phyloP scores from a whole-genome alignment of 2,888 invertebrate genomes.

The Baccha elongata region DNA sequence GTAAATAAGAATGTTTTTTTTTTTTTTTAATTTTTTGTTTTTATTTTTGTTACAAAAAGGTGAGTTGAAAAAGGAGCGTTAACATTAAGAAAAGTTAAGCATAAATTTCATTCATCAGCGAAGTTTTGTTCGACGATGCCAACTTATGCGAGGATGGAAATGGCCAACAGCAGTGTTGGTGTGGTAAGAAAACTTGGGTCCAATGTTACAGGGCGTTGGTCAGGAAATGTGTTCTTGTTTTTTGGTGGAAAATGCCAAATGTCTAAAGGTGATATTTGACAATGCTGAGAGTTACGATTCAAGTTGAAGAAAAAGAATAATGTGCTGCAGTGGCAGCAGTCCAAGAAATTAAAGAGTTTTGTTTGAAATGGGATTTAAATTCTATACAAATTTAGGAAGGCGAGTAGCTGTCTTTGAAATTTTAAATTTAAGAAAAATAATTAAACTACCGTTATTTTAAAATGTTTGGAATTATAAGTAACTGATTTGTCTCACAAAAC shows the following conservation, averaged over 20 bases:
- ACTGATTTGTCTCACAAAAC: no score
- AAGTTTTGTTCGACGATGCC: conserved; percentile 7
- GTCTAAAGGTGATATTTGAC: conserved; percentile 54
- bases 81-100: conserved; percentile 51
- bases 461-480: no score
- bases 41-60: not conserved
- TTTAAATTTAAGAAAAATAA: no score
- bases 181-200: conserved; percentile 48
- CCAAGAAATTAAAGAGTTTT: not conserved
- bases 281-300: conserved; percentile 35
- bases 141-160: not conserved
- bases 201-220: conserved; percentile 66
- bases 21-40: conserved; percentile 2
- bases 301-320: conserved; percentile 33
- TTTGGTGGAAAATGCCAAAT: conserved; percentile 33
- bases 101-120: conserved; percentile 47
- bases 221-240: conserved; percentile 49
- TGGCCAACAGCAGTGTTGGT: not conserved
- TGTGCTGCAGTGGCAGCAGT: not conserved
- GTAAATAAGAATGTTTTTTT: conserved; percentile 51
- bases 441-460: no score
- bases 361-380: no score
- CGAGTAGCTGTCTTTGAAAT: no score
- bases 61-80: conserved; percentile 12
- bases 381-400: no score